Percentiles rank a stretch among this genome's conserved stretches.
Conservation (phyloP, 2,797 vertebrate species). For the Danio albolineatus region DNA sequence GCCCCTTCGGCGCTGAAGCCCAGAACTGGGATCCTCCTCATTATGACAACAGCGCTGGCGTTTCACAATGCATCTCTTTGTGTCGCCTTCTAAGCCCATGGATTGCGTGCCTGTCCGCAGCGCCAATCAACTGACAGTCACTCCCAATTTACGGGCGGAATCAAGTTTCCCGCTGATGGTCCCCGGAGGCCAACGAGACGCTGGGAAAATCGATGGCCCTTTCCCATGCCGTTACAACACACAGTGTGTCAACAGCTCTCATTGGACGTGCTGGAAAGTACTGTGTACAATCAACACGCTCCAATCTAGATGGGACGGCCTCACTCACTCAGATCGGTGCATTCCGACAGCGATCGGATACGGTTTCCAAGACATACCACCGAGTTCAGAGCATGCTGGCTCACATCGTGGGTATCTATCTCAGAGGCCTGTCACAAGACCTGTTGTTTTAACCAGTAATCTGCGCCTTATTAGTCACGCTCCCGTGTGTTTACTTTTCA, state of each 20-base stretch:
- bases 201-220: conserved; percentile 32
- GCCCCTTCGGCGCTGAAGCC: not conserved
- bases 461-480: conserved; percentile 63
- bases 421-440: conserved; percentile 50
- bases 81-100: conserved; percentile 40
- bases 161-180: conserved; percentile 42
- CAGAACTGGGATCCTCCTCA: conserved; percentile 43
- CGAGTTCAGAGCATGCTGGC: not conserved
- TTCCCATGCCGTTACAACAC: conserved; percentile 42
- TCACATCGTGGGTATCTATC: conserved; percentile 36
- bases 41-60: conserved; percentile 4
- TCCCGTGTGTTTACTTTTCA: conserved; percentile 70
- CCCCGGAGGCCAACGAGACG: conserved; percentile 43
- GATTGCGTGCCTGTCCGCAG: conserved; percentile 24
- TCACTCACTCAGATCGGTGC: not conserved
- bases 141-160: conserved; percentile 43
- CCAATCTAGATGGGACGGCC: not conserved
- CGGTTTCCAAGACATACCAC: not conserved
- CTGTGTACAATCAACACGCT: not conserved
- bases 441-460: conserved; percentile 69
- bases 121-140: conserved; percentile 24
- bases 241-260: conserved; percentile 36
- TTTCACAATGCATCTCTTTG: conserved; percentile 53
- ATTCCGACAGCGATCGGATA: not conserved
- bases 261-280: not conserved